phyloP scores from a whole-genome alignment of 2,113 vertebrate species.

The Phyllopteryx taeniolatus region DNA sequence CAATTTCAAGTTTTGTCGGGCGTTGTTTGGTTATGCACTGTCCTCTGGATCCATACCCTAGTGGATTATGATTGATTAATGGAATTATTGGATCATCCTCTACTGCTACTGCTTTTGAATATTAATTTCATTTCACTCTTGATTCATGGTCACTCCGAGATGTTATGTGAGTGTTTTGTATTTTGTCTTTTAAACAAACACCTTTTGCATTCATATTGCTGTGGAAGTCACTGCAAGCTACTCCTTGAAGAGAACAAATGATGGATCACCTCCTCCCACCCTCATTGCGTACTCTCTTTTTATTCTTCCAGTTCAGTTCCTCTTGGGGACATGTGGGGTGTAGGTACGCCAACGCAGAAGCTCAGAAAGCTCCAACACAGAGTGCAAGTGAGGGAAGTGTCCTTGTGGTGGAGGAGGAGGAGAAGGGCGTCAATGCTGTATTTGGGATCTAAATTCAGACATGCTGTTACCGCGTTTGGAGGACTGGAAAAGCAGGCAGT shows the following conservation, averaged over 20 bases:
- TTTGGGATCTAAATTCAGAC: slow-evolving; percentile 45
- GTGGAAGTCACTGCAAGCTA: slow-evolving; percentile 11
- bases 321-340: slow-evolving; percentile 20
- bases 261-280: slow-evolving; percentile 38
- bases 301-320: not conserved
- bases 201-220: slow-evolving; percentile 1
- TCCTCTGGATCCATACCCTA: not conserved
- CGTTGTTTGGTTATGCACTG: not conserved
- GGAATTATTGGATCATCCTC: not conserved
- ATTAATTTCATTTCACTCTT: not conserved
- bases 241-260: slow-evolving; percentile 30
- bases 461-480: slow-evolving; percentile 32
- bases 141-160: too few relatives aligned
- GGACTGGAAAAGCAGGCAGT: slow-evolving; percentile 1
- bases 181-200: not conserved
- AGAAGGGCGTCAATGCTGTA: slow-evolving; percentile 35
- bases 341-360: slow-evolving; percentile 20
- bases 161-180: not conserved
- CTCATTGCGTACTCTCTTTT: slow-evolving; percentile 34
- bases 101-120: not conserved
- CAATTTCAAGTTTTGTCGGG: not conserved
- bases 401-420: slow-evolving; percentile 14
- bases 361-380: slow-evolving; percentile 25
- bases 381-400: slow-evolving; percentile 20
- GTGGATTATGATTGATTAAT: not conserved